A percentile compares a stretch with the other conserved stretches of the same genome.
phyloP scores from a whole-genome alignment of 2,113 vertebrate genomes.

The Otocyon megalotis region DNA sequence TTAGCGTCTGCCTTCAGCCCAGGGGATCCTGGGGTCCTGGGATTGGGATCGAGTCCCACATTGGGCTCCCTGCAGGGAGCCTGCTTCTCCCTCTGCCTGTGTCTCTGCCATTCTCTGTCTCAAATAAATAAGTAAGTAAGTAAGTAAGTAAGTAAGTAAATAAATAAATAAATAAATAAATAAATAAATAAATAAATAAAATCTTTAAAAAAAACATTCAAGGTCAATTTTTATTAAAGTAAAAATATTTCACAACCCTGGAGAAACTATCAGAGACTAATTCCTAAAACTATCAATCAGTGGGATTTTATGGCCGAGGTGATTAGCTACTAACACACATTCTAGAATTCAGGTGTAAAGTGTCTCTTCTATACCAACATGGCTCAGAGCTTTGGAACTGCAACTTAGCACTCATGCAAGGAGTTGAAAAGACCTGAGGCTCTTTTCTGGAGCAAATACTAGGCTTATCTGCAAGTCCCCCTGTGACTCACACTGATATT shows the following conservation, averaged over 20 bases:
- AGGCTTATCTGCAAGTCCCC: not conserved
- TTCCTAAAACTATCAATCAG: not conserved
- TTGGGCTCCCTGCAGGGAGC: too few species aligned
- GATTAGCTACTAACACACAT: not conserved
- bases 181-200: too few species aligned
- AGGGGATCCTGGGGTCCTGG: too few species aligned
- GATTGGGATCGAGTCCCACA: too few species aligned
- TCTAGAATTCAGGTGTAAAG: not conserved
- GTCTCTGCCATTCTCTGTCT: too few species aligned
- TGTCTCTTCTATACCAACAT: not conserved
- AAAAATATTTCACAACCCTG: not conserved
- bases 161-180: too few species aligned
- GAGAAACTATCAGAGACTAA: slow-evolving; percentile 29
- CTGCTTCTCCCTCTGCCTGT: too few species aligned
- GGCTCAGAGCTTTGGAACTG: slow-evolving; percentile 18
- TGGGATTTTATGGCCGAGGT: not conserved
- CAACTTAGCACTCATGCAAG: not conserved
- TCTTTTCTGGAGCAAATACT: slow-evolving; percentile 32
- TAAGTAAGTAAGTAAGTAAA: too few species aligned
- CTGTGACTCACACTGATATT: not conserved
- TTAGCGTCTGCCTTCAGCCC: too few species aligned
- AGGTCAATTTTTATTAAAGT: slow-evolving; percentile 42
- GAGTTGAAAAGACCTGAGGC: not conserved
- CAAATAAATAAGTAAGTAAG: too few species aligned
- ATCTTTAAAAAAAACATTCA: not conserved